Evolutionary conservation across 2,113 vertebrate genomes (phyloP), one percentile per base, ranked within the genome.

Genomic region (Halichoeres trimaculatus): DNA sequence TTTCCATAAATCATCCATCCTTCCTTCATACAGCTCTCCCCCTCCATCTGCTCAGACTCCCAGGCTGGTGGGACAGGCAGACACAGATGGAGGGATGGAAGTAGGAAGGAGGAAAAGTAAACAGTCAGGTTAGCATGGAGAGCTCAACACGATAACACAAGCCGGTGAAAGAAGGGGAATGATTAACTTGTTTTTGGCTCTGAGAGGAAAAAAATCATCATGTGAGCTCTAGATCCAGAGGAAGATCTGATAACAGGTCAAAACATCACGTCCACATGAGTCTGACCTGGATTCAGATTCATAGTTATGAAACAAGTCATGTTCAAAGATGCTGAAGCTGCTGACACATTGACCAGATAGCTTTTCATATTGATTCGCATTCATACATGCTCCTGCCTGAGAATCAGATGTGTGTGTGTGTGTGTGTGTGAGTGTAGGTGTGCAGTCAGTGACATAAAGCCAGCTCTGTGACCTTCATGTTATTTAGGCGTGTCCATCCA

Each of bases 11-110:
- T 30, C 30, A 30, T 30, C 6, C 30, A 30, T 69, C 58, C 89
- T 90, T 88, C 80, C 77, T 53, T 68, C 61, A 61, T 50, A 51
- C 80, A 41, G 68, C 55, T 23, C 50, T 72, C 80, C 75, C 66
- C 58, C 35, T 87, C 91, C 91, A 93, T 92, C 90, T 93, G 92
- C 83, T 84, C 64, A 43, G 40, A 66, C 81, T 89, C 84, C 85
- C 90, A 90, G 77, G 81, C 83, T 14, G 74, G 80, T 59, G 55
- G 74, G 64, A 84, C 76, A 62, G 57, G 22, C 65, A 85, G 57
- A 68, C 66, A 63, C 72, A 81, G 81, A 89, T 73, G 80, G 86
- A 77, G 17, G 40, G 78, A 83, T 83, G 89, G 56, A 85, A 83
- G 61, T 11, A 14, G 11, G 69, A 70, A 76, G 69, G 69, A 71